Conservation (phyloP, 2,888 invertebrate genomes). For the Pyrgus malvae region DNA sequence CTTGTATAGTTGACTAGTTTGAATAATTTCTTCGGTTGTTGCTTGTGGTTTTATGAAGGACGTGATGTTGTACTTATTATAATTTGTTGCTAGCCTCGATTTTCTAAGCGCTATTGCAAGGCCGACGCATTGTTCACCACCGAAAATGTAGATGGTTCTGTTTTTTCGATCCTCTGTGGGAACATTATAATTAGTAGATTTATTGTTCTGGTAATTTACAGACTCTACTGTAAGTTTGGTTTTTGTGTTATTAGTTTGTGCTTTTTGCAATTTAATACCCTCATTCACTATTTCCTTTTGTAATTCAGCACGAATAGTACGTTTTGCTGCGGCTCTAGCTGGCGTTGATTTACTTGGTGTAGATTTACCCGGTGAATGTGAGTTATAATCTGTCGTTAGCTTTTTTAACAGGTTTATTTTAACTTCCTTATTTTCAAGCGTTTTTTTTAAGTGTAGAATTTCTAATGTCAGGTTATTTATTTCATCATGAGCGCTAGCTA, state of each 20-base stretch:
- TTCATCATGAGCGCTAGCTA: neutral
- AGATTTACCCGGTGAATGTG: too few species aligned
- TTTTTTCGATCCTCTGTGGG: neutral
- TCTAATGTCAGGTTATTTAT: neutral
- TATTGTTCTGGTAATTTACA: too few species aligned
- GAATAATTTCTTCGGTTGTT: neutral
- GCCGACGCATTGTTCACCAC: neutral
- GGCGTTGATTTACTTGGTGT: too few species aligned
- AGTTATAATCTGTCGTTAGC: neutral
- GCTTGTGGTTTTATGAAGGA: neutral
- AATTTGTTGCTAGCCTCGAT: neutral
- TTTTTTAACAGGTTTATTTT: neutral
- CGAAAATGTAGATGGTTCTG: neutral
- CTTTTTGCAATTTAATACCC: too few species aligned
- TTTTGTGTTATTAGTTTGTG: too few species aligned
- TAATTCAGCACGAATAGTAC: too few species aligned
- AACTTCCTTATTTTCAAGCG: neutral
- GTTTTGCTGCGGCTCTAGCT: too few species aligned
- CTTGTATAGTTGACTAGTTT: neutral
- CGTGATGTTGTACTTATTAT: neutral
- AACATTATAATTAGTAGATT: too few species aligned
- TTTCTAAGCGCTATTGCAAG: neutral
- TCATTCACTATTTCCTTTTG: too few species aligned
- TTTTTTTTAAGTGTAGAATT: neutral
- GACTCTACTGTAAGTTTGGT: too few species aligned